Evolutionary conservation across 2,113 vertebrate genomes (phyloP).

Genomic region (Tupaia tana): DNA sequence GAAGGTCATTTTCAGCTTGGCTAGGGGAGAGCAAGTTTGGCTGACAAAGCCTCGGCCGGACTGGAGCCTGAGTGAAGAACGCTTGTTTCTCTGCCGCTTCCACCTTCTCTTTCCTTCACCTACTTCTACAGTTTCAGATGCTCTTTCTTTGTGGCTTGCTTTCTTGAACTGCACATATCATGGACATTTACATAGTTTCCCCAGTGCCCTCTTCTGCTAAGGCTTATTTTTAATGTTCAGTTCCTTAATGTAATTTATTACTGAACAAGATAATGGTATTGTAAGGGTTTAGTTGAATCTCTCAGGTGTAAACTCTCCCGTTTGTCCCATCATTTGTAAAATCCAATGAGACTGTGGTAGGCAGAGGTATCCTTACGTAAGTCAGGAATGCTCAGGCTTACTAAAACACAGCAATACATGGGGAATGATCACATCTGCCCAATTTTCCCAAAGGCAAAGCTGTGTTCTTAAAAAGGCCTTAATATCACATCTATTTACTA

Average conservation of each 20-base stretch:
- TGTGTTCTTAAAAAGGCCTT: background rate
- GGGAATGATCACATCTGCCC: background rate
- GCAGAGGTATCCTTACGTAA: background rate
- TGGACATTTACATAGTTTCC: background rate
- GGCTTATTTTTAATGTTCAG: background rate
- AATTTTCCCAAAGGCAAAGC: background rate
- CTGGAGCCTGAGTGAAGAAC: background rate
- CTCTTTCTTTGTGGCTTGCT: background rate
- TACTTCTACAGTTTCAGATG: background rate
- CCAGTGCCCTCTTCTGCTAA: background rate
- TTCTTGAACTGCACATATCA: background rate
- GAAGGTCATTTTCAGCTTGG: background rate
- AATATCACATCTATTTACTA: background rate
- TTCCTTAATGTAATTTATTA: background rate
- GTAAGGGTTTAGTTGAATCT: background rate
- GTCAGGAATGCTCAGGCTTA: background rate
- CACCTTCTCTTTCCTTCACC: background rate
- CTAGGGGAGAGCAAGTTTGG: background rate
- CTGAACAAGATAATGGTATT: background rate
- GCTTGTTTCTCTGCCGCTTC: background rate
- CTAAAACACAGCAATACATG: background rate
- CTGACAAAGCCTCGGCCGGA: background rate
- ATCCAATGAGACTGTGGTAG: background rate
- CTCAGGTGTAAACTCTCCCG: background rate
- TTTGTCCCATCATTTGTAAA: background rate